Evolutionary conservation across 2,113 vertebrate species (phyloP).

Genomic region (Embiotoca jacksoni): DNA sequence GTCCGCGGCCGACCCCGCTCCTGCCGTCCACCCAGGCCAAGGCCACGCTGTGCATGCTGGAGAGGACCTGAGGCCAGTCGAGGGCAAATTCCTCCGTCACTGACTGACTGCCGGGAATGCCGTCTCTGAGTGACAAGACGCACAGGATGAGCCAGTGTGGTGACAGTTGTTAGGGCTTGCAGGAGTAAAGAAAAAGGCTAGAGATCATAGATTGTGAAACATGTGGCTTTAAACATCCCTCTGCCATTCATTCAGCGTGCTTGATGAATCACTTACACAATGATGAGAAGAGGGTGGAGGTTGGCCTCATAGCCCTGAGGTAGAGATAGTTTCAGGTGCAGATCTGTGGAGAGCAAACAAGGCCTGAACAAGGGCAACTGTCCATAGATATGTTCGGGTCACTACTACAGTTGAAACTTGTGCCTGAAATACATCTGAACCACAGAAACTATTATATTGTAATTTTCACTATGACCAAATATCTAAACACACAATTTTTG

Average conservation of each 20-base stretch:
- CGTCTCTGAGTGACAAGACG: constrained; percentile 75
- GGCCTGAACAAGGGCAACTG: constrained; percentile 16
- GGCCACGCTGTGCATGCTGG: constrained; percentile 79
- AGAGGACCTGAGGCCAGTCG: constrained; percentile 85
- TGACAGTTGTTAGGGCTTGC: not conserved
- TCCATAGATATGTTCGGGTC: not conserved
- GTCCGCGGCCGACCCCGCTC: constrained; percentile 77
- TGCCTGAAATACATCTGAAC: constrained; percentile 1
- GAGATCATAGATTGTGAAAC: not conserved
- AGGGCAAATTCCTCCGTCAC: constrained; percentile 86
- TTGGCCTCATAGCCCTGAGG: constrained; percentile 83
- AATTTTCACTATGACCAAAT: not conserved
- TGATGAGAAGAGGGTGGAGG: constrained; percentile 84
- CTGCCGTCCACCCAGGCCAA: constrained; percentile 84
- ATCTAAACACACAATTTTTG: constrained; percentile 28
- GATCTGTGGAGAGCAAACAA: constrained; percentile 73
- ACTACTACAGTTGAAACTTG: not conserved
- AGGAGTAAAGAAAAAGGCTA: not conserved
- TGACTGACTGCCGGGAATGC: constrained; percentile 77
- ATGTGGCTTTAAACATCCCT: not conserved
- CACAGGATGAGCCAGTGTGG: constrained; percentile 18
- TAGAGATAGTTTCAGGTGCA: constrained; percentile 85
- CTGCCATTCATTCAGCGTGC: not conserved
- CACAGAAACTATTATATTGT: no score
- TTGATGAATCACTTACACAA: constrained; percentile 81